Evolutionary conservation across 2,113 vertebrate species (phyloP).

Genomic region (Corvus cornix): DNA sequence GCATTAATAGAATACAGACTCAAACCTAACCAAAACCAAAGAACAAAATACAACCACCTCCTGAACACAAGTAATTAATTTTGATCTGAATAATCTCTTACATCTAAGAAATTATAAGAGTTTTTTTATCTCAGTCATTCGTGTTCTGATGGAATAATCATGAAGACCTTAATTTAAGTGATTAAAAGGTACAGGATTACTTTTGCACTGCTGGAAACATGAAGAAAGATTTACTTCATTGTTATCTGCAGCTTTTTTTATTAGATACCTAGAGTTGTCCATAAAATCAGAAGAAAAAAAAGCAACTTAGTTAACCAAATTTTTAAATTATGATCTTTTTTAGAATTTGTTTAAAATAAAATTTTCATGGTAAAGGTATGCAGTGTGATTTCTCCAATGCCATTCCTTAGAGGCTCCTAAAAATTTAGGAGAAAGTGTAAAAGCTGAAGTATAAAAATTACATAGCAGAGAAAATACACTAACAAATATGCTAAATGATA

Average conservation of each 20-base stretch:
- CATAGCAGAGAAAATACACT: neutral
- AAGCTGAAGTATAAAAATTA: neutral
- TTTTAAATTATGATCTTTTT: neutral
- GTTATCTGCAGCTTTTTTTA: neutral
- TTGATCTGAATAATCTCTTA: neutral
- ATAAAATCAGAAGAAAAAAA: neutral
- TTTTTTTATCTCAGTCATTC: neutral
- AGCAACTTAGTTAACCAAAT: neutral
- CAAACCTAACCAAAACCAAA: neutral
- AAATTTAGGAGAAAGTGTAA: neutral
- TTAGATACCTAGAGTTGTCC: neutral
- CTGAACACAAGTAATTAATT: neutral
- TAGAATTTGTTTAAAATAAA: neutral
- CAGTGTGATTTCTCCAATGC: accelerated
- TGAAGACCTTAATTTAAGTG: neutral
- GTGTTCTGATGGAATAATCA: neutral
- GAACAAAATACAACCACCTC: neutral
- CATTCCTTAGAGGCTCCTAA: neutral
- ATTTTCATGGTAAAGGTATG: neutral
- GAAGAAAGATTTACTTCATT: neutral
- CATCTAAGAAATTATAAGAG: neutral
- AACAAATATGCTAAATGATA: neutral
- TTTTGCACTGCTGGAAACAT: neutral
- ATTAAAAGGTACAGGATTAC: neutral
- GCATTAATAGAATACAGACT: neutral